These are phyloP conservation scores for Crotalus viridis DNA, from an alignment of 2,113 vertebrate genomes.

Conservation along the genomic window DNA sequence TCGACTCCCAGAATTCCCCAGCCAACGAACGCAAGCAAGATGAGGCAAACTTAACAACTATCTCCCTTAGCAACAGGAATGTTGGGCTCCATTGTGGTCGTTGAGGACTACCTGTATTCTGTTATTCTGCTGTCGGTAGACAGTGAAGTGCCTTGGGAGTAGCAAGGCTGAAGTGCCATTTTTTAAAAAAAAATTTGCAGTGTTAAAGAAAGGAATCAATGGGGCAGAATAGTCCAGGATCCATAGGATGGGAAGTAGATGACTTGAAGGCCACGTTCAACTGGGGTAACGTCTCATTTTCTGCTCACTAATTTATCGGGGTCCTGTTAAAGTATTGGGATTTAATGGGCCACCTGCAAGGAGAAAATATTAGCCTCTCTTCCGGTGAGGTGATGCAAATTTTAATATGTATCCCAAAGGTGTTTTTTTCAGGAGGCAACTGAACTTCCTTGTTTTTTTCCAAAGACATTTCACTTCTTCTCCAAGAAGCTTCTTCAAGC, in stretches of 20 bases:
- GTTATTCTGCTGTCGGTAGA: no score
- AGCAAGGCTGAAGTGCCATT: accelerated
- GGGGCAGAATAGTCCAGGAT: no score
- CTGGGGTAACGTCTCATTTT: neutral
- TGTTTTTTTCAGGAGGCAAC: no score
- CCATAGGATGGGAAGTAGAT: no score
- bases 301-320: neutral
- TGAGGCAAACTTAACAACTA: no score
- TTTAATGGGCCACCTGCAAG: neutral
- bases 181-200: neutral
- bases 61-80: no score
- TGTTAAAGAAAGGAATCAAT: neutral
- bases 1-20: neutral
- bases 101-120: no score
- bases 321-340: neutral
- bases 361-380: neutral
- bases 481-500: no score
- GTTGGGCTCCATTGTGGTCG: no score
- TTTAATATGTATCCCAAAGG: neutral
- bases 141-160: neutral
- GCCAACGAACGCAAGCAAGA: neutral
- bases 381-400: neutral
- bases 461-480: no score
- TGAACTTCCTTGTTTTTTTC: no score
- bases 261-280: neutral